Evolutionary conservation across 2,888 invertebrate genomes (phyloP), one percentile per base, ranked within the genome.

Genomic region (Dasypolia templi): DNA sequence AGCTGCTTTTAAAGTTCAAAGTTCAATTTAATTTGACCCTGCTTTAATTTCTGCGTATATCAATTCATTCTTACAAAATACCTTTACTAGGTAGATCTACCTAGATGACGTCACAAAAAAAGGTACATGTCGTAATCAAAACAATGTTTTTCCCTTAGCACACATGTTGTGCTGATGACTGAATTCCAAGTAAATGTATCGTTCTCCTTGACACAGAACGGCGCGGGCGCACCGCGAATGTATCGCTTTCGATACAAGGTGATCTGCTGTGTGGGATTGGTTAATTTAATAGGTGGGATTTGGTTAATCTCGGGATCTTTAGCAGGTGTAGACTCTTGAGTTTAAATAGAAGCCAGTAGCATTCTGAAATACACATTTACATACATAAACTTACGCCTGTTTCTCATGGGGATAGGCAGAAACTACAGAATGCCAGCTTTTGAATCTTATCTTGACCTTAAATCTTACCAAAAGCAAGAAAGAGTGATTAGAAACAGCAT

Each of bases 131-230:
- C 62, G 82, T 67, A 82, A 81, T 71, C 70, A 84, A 81, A 81
- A 84, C 81, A 82, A 81, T 85, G 82, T 80, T 86, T 87, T 87
- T 81, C 82, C 86, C 68, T 81, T 78, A 83, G 79, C n/a, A n/a
- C n/a, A 82, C 69, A 72, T 56, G n/a, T 44, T 66, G 67, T 67
- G 78, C 63, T 85, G 86, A 84, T 85, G 85, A 79, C 83, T 83
- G 84, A 67, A 76, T 87, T 88, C 86, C 72, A 75, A 73, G 86
- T 87, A 87, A 87, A 81, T 81, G 75, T 85, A 83, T 79, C 73
- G 86, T 39, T 88, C 83, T 76, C 88, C 88, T 88, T 88, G 88
- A 88, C 88, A 87, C 85, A 83, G 66, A 77, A 81, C 9, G 58
- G 85, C 84, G 80, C 80, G 49, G 22, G 75, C 83, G 80, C 79